Base-by-base conservation (phyloP, 2,888 invertebrate species). In the Flexamia atlantica region DNA sequence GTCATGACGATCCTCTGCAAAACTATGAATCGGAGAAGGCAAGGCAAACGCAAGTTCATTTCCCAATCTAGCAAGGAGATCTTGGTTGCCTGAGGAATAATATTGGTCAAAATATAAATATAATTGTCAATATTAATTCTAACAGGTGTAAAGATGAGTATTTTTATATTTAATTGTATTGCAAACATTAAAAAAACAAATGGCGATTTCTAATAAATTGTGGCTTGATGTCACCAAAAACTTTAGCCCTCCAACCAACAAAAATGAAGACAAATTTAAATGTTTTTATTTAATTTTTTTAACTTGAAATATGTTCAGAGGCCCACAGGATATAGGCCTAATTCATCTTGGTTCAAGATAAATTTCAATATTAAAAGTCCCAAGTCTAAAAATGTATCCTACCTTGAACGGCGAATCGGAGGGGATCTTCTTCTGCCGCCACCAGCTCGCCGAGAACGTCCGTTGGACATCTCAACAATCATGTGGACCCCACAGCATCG, bases 401-500 rank as follows among this genome's bases (percentile, higher is more conserved):
- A 79, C 79, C 79, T 79, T 20, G 79, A 79, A 23, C 74, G 74
- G 30, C 79, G 79, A 20, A 20, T 14, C 9, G 81, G 53, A 10
- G 87, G 87, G 64, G 88, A 87, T 30, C 87, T 84, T 74, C 87
- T 70, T 14, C 87, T 83, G 42, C 85, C 86, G 32, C 87, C 85
- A 25, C 87, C 86, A 30, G 86, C 85, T 40, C 86, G 84, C 17
- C 88, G 82, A 23, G 88, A 87, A 46, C 92, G 90, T 9, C 88
- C 88, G 83, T 87, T 88, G 0, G 97, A 97, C 97, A 97, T 97
- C 91, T 98, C 97, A 20, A 97, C 97, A 85, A 97, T 94, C 81
- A 97, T 96, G 88, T 97, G 93, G 36, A 96, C 95, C 12, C 97
- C 97, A 91, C 97, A 97, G 91, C 96, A 95, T 80, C 97, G 94